Evolutionary conservation across 1,140 invertebrate genomes (phyloP), one percentile per base, ranked within the genome.

Genomic region (Ceratina japonica): DNA sequence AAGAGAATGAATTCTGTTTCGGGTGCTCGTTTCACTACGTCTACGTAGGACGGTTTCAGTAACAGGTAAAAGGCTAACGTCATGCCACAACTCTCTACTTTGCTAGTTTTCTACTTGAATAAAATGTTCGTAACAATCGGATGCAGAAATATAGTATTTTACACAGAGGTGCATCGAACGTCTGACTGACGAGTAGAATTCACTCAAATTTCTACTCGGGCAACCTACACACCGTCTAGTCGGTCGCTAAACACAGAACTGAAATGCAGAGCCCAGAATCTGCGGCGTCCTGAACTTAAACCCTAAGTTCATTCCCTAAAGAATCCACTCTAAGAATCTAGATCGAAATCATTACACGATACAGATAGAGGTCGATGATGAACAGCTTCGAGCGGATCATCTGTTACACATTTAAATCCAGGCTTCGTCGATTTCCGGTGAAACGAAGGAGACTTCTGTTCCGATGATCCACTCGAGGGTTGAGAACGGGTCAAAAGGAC

Each of bases 231-330:
- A 91, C 80, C 74, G 74, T 89, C 89, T 91, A 90, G 86, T 87
- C 80, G 88, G 84, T 79, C 86, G 87, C 89, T 92, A 92, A 92
- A 87, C 83, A 91, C 86, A 89, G 87, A 87, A 89, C 90, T 86
- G 80, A 82, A 73, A 82, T 80, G 85, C 86, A 88, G 84, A 80
- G 84, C 84, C 87, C 81, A 82, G 78, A 90, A 90, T 91, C 90
- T 88, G 89, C 83, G 88, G 86, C 81, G 76, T 86, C 74, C 15
- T 70, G 24, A 58, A 16, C 69, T 78, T 12, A 13, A 44, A 12
- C 2, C 12, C 8, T 51, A 5, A 51, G 16, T 51, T 24, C 20
- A 51, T 51, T 66, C 44, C 22, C 58, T n/a, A 44, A 10, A n/a
- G n/a, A n/a, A 44, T 44, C 37, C 5, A 44, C 3, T 44, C 37